Evolutionary conservation across 2,888 invertebrate genomes (phyloP), one percentile per base, ranked within the genome.

Genomic region (Rhingia campestris): DNA sequence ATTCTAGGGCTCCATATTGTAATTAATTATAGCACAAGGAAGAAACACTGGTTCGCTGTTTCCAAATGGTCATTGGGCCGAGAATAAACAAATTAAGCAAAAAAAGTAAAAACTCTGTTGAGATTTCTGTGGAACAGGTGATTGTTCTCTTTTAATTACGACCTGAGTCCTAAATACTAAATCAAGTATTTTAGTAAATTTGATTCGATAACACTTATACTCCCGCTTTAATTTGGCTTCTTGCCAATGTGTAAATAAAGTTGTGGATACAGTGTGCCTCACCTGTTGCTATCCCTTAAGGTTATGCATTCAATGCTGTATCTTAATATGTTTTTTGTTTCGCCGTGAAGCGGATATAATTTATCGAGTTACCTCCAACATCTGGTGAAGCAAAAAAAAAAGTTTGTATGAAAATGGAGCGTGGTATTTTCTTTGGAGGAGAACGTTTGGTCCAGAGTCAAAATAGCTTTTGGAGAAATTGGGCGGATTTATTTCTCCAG

Each of bases 331-430:
- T 14, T 4, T 43, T 32, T 47, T n/a, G 47, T 56, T 67, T 66
- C n/a, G 81, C 76, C 76, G 81, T 76, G 81, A 76, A 76, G 81
- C 76, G 76, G 76, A 76, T 81, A 81, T 81, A 81, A 81, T 81
- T 81, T 81, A 81, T 76, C 49, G 64, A 76, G 81, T 75, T 81
- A 58, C 76, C 58, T 47, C 53, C 51, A 81, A 81, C 81, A 81
- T 81, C 76, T 81, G 81, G 64, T 54, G 59, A 43, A 53, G 45
- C 64, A 70, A 47, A 81, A 70, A 81, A 76, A 59, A 35, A 69
- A 58, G 30, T 45, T 45, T 41, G 47, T 49, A 49, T 53, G 47
- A 41, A 49, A 22, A 51, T 37, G 43, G n/a, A 41, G 35, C 9
- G 43, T 35, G 7, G 33, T 39, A 39, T n/a, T n/a, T n/a, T n/a